Base-by-base conservation (phyloP, 2,888 invertebrate species). In the Corbicula japonica region DNA sequence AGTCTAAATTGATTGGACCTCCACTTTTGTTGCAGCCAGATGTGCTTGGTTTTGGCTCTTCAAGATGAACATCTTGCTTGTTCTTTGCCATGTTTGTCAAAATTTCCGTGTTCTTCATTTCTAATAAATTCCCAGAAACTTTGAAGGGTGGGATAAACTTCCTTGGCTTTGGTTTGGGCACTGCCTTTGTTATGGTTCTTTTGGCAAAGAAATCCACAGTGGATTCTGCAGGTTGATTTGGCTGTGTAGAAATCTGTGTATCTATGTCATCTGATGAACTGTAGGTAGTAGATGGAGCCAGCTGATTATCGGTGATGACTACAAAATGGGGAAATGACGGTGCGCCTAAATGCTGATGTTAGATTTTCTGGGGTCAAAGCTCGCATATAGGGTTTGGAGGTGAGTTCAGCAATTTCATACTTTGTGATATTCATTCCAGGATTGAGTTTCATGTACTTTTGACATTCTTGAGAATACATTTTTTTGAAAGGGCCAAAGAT, bases 351-450 rank as follows among this genome's bases (percentile, higher is more conserved):
- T 48, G 48, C 48, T 6, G 48, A 48, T 48, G n/a, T 48, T 6
- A 48, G 48, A n/a, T 48, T 48, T n/a, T 48, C 48, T n/a, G n/a
- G n/a, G n/a, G 48, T 12, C 21, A 48, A 48, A 12, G 48, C n/a
- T n/a, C 21, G 18, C n/a, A 12, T 12, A 23, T 48, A 48, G 21
- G 8, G 48, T 48, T 48, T n/a, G 8, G 48, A n/a, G 8, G 48
- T 48, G 21, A 48, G 8, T 5, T n/a, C n/a, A 48, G n/a, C 8
- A 48, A n/a, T 6, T n/a, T 48, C 8, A 48, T 6, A 12, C 12
- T 48, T 6, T n/a, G 48, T n/a, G n/a, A n/a, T n/a, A n/a, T n/a
- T n/a, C n/a, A n/a, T n/a, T n/a, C n/a, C n/a, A n/a, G n/a, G n/a
- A n/a, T n/a, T n/a, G n/a, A n/a, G n/a, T n/a, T n/a, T n/a, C n/a